A percentile compares a stretch with the other conserved stretches of the same genome.
Evolutionary conservation across 2,113 vertebrate species (phyloP).

Genomic region (Ciconia boyciana): DNA sequence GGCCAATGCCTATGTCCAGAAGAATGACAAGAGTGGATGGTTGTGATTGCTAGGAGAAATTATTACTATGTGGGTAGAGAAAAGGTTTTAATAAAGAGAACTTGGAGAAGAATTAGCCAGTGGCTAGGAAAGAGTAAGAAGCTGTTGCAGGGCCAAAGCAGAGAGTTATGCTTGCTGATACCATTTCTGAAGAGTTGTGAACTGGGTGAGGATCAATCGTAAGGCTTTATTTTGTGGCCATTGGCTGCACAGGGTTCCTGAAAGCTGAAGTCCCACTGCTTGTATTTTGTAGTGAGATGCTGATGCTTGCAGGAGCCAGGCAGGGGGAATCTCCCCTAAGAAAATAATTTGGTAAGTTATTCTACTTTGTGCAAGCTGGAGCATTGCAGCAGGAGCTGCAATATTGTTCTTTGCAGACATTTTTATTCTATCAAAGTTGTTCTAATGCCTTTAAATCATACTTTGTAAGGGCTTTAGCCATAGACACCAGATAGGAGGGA

Average conservation of each 20-base stretch:
- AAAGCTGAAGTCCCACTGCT: neutral
- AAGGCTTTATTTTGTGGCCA: neutral
- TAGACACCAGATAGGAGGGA: neutral
- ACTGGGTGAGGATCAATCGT: neutral
- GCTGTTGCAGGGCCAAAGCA: neutral
- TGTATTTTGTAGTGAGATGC: neutral
- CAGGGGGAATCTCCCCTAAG: neutral
- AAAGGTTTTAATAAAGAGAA: constrained; percentile 15
- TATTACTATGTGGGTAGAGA: neutral
- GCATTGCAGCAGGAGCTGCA: neutral
- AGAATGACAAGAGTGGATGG: neutral
- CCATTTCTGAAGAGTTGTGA: neutral
- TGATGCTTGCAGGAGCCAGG: neutral
- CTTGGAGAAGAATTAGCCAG: neutral
- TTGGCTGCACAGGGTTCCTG: neutral
- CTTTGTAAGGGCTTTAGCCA: neutral
- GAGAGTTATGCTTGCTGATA: neutral
- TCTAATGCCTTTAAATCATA: neutral
- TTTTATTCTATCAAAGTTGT: neutral
- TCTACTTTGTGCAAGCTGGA: neutral
- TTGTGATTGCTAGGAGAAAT: neutral
- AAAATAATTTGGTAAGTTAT: neutral
- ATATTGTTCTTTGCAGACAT: neutral
- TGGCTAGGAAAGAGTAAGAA: neutral
- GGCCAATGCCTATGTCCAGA: neutral